Percentiles rank a stretch among this genome's conserved stretches.
Conservation (phyloP, 2,113 vertebrate genomes). For the Xenopus tropicalis region DNA sequence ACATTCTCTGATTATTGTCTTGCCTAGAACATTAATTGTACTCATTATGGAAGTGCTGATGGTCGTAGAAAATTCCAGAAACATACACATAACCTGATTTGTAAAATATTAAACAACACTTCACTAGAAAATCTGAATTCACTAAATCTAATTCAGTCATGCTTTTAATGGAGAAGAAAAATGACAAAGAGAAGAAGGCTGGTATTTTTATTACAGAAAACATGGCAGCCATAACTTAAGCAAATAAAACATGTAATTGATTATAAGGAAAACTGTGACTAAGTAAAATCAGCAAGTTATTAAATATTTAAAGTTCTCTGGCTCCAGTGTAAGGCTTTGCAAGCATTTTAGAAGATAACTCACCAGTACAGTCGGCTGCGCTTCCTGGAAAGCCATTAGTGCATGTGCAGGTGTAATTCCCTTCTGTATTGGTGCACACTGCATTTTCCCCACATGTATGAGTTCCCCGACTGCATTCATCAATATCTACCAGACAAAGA, state of each 20-base stretch:
- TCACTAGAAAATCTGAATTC: no score
- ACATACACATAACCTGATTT: not conserved
- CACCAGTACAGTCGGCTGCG: constrained; percentile 59
- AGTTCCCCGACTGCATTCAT: constrained; percentile 64
- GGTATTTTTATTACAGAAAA: no score
- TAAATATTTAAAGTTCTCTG: constrained; percentile 23
- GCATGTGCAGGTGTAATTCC: constrained; percentile 64
- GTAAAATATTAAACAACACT: not conserved
- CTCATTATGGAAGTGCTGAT: constrained; percentile 50
- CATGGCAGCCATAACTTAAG: no score
- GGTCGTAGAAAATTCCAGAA: constrained; percentile 55
- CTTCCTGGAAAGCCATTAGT: constrained; percentile 51
- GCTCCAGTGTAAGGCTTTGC: constrained; percentile 8
- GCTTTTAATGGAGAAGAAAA: no score
- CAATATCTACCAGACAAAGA: constrained; percentile 67
- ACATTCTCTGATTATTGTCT: constrained; percentile 59
- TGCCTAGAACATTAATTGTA: constrained; percentile 46
- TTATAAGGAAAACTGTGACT: not conserved
- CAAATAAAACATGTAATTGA: no score
- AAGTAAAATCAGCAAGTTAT: constrained; percentile 7
- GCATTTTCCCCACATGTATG: constrained; percentile 66
- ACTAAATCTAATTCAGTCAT: no score
- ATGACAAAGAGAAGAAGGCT: no score
- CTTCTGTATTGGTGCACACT: constrained; percentile 67
- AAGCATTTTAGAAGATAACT: not conserved